Percentiles rank a stretch among this genome's conserved stretches.
These are phyloP conservation scores for Chymomyza costata DNA, from an alignment of 1,140 invertebrate species.

Conservation along the genomic window DNA sequence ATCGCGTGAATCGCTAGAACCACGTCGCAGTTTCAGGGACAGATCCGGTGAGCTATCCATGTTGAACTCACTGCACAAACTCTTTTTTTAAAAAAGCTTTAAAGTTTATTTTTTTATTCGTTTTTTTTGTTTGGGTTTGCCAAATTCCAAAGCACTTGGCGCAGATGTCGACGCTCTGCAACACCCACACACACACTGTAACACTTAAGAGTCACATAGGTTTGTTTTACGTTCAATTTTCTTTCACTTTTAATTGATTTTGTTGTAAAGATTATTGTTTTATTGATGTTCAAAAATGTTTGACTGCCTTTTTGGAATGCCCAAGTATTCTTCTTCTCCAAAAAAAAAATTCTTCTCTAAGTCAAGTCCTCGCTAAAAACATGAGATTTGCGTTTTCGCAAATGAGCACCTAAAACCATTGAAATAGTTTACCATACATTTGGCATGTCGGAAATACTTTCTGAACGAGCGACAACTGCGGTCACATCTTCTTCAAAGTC, in stretches of 20 bases:
- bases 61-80: constrained; percentile 1
- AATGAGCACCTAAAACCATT: too few species aligned
- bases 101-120: not conserved
- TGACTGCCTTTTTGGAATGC: too few species aligned
- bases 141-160: not conserved
- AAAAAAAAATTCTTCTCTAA: too few species aligned
- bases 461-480: too few species aligned
- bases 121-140: constrained; percentile 4
- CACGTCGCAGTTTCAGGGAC: constrained; percentile 86
- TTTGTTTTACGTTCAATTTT: not conserved
- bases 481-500: too few species aligned
- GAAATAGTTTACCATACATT: too few species aligned
- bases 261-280: not conserved
- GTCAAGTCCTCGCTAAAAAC: too few species aligned
- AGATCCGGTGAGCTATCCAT: constrained; percentile 88
- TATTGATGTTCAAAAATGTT: too few species aligned
- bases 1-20: constrained; percentile 89
- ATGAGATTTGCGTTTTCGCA: too few species aligned
- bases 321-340: too few species aligned
- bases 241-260: not conserved
- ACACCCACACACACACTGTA: not conserved
- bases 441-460: too few species aligned
- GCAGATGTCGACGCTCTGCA: too few species aligned
- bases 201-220: not conserved
- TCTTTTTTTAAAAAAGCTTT: not conserved